Evolutionary conservation across 2,888 invertebrate species (phyloP).

Genomic region (Sthenelais limicola): DNA sequence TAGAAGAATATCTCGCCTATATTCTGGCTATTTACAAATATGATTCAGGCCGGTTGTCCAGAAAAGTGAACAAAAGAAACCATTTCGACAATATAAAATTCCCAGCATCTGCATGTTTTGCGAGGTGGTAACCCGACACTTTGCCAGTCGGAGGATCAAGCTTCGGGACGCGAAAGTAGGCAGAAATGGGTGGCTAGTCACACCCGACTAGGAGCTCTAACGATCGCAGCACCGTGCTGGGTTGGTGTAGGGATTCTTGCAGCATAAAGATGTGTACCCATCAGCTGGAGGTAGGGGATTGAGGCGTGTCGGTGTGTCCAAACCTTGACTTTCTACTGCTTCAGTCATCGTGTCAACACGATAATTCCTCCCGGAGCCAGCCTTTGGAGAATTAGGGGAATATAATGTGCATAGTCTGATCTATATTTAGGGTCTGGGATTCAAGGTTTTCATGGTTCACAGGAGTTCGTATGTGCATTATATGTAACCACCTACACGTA

Average conservation of each 20-base stretch:
- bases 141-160: conserved; percentile 9
- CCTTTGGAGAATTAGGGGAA: too few relatives aligned
- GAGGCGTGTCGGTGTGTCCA: conserved; percentile 7
- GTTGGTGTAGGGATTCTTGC: too few relatives aligned
- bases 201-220: not conserved
- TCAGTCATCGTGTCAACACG: conserved; percentile 21
- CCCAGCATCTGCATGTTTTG: conserved; percentile 20
- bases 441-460: too few relatives aligned
- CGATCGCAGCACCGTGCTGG: not conserved
- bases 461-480: too few relatives aligned
- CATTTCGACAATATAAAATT: conserved; percentile 13
- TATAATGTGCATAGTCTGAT: too few relatives aligned
- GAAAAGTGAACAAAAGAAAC: conserved; percentile 8
- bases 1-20: not conserved
- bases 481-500: too few relatives aligned
- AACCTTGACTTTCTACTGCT: too few relatives aligned
- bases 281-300: too few relatives aligned
- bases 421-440: too few relatives aligned
- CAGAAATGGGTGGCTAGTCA: not conserved
- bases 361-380: conserved; percentile 20
- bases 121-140: conserved; percentile 22
- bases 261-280: too few relatives aligned
- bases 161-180: not conserved
- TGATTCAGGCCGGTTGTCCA: not conserved
- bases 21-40: conserved; percentile 22